A percentile compares a stretch with the other conserved stretches of the same genome.
Evolutionary conservation across 2,888 invertebrate genomes (phyloP).

Genomic region (Blomia tropicalis): DNA sequence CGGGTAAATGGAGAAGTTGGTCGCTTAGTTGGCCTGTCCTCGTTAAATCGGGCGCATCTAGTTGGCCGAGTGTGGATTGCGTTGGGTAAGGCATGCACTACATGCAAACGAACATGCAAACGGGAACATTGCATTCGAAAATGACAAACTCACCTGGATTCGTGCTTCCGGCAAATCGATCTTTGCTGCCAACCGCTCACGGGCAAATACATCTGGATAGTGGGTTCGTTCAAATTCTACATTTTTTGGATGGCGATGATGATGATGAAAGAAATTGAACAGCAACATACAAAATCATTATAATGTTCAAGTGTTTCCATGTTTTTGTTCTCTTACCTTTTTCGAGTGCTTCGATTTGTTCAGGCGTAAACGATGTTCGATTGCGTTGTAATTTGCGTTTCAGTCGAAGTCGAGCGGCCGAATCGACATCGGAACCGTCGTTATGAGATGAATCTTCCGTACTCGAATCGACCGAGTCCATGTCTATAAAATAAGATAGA

Average conservation of each 20-base stretch:
- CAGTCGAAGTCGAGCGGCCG: slow-evolving; percentile 29
- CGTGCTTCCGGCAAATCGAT: slow-evolving; percentile 82
- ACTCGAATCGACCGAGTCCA: slow-evolving; percentile 26
- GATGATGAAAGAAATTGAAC: neutral
- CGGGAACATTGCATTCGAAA: too few species aligned
- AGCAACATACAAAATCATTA: neutral
- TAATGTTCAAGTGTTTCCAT: neutral
- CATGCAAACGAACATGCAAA: neutral
- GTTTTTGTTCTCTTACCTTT: slow-evolving; percentile 32
- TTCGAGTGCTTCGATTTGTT: slow-evolving; percentile 39
- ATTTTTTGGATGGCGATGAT: neutral
- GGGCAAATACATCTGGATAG: slow-evolving; percentile 84
- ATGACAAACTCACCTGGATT: slow-evolving; percentile 60
- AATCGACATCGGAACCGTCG: slow-evolving; percentile 30
- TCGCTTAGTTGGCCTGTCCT: neutral
- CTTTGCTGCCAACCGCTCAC: slow-evolving; percentile 75
- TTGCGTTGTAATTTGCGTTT: slow-evolving; percentile 38
- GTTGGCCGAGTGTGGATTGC: neutral
- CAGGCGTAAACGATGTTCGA: slow-evolving; percentile 40
- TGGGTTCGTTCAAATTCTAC: slow-evolving; percentile 86
- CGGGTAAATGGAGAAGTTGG: neutral
- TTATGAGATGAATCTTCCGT: slow-evolving; percentile 29
- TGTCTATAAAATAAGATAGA: slow-evolving; percentile 1
- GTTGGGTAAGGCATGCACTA: neutral
- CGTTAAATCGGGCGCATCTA: neutral